These are phyloP conservation scores for Amniataba percoides DNA, from an alignment of 2,797 vertebrate genomes.

Conservation along the genomic window DNA sequence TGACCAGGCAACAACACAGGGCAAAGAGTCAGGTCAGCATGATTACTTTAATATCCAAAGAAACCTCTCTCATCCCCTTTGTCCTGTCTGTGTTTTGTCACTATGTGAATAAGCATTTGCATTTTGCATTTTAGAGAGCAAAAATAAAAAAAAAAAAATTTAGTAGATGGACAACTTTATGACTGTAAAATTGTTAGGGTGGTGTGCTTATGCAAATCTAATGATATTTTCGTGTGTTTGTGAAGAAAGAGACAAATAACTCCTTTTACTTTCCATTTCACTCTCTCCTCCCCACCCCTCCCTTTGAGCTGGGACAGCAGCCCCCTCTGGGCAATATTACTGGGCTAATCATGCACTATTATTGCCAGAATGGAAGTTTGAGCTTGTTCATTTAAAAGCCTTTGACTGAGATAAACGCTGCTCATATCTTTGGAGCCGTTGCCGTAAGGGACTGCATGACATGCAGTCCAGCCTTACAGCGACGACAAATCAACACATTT, in stretches of 20 bases:
- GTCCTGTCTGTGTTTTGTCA: background rate
- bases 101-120: background rate
- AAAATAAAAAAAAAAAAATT: background rate
- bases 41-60: slow-evolving; percentile 6
- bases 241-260: slow-evolving; percentile 22
- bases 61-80: slow-evolving; percentile 10
- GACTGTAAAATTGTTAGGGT: background rate
- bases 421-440: slow-evolving; percentile 33
- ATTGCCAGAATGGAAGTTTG: slow-evolving; percentile 55
- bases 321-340: slow-evolving; percentile 38
- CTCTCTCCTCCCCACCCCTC: slow-evolving; percentile 12
- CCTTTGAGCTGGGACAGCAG: slow-evolving; percentile 45
- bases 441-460: slow-evolving; percentile 12
- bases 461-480: slow-evolving; percentile 49
- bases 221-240: slow-evolving; percentile 13
- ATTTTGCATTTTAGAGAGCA: background rate
- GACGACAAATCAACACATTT: slow-evolving; percentile 70
- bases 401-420: slow-evolving; percentile 38
- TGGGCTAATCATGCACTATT: slow-evolving; percentile 54
- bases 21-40: slow-evolving; percentile 91
- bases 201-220: background rate
- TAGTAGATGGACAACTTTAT: slow-evolving; percentile 16
- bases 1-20: slow-evolving; percentile 76
- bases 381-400: slow-evolving; percentile 41
- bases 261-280: slow-evolving; percentile 44